These are phyloP conservation scores for Eubasilissa regina DNA, from an alignment of 1,140 invertebrate species.

Conservation along the genomic window DNA sequence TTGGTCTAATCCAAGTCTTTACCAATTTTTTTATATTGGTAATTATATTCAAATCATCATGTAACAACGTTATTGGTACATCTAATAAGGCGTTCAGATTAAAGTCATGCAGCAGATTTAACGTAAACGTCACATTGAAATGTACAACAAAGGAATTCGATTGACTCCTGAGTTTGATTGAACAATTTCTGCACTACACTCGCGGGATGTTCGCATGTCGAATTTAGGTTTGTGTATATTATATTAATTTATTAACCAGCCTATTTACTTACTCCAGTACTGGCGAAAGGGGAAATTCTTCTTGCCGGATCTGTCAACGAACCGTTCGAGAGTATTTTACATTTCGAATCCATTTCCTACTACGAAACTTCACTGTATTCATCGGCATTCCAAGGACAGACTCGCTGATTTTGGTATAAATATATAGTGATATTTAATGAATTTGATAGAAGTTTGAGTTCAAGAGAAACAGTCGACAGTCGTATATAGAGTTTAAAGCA, in stretches of 20 bases:
- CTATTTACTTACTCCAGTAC: not conserved
- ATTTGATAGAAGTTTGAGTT: slow-evolving; percentile 1
- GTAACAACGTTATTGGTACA: not conserved
- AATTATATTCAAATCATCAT: too few relatives aligned
- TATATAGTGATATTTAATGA: slow-evolving; percentile 7
- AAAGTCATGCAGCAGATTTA: not conserved
- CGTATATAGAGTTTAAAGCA: not conserved
- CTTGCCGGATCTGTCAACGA: slow-evolving; percentile 9
- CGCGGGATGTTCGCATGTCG: not conserved
- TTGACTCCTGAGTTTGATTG: not conserved
- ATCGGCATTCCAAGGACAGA: slow-evolving; percentile 2
- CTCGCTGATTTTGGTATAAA: not conserved
- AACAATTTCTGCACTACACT: not conserved
- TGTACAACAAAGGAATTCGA: not conserved
- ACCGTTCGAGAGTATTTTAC: slow-evolving; percentile 6
- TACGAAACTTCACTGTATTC: slow-evolving; percentile 12
- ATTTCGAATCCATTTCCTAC: not conserved
- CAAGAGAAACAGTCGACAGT: not conserved
- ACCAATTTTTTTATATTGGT: too few relatives aligned
- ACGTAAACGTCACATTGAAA: not conserved
- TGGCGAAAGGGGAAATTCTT: slow-evolving; percentile 25
- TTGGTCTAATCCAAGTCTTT: too few relatives aligned
- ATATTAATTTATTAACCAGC: not conserved
- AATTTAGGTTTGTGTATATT: not conserved
- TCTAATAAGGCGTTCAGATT: not conserved